Evolutionary conservation across 1,140 invertebrate species (phyloP).

Genomic region (Cotesia chilonis): DNA sequence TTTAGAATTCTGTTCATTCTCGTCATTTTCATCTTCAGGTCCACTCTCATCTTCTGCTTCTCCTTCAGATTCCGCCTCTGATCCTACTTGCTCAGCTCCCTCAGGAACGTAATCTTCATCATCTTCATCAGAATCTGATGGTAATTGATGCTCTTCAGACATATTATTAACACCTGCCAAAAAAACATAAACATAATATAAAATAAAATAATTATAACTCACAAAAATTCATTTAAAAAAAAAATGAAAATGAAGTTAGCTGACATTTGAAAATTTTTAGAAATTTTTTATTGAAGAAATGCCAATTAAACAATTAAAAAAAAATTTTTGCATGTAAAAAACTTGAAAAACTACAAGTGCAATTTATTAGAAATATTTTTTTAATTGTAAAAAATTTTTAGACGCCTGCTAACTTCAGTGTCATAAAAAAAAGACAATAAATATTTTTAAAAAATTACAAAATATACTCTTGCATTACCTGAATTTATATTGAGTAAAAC

Average conservation of each 20-base stretch:
- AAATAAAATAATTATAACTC: not conserved
- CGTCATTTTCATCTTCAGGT: slow-evolving; percentile 52
- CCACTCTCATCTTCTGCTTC: slow-evolving; percentile 50
- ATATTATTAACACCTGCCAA: slow-evolving; percentile 13
- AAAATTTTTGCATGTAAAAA: too few relatives aligned
- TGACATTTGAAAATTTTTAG: too few relatives aligned
- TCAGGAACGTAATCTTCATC: slow-evolving; percentile 61
- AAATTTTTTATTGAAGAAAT: too few relatives aligned
- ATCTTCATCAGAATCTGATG: slow-evolving; percentile 58
- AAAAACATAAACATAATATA: not conserved
- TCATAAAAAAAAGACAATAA: not conserved
- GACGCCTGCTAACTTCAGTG: too few relatives aligned
- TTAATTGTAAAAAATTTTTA: too few relatives aligned
- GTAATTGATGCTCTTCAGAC: slow-evolving; percentile 46
- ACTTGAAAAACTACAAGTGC: too few relatives aligned
- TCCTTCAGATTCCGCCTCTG: slow-evolving; percentile 57
- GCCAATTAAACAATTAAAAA: too few relatives aligned
- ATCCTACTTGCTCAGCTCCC: slow-evolving; percentile 51
- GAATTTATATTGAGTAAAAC: too few relatives aligned
- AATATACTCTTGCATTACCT: too few relatives aligned
- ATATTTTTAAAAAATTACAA: not conserved
- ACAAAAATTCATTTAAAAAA: not conserved
- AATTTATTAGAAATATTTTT: too few relatives aligned
- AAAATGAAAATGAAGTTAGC: too few relatives aligned
- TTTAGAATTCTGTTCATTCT: slow-evolving; percentile 45